A percentile compares a stretch with the other conserved stretches of the same genome.
phyloP scores from a whole-genome alignment of 2,888 invertebrate species.

The Lasioglossum morio region DNA sequence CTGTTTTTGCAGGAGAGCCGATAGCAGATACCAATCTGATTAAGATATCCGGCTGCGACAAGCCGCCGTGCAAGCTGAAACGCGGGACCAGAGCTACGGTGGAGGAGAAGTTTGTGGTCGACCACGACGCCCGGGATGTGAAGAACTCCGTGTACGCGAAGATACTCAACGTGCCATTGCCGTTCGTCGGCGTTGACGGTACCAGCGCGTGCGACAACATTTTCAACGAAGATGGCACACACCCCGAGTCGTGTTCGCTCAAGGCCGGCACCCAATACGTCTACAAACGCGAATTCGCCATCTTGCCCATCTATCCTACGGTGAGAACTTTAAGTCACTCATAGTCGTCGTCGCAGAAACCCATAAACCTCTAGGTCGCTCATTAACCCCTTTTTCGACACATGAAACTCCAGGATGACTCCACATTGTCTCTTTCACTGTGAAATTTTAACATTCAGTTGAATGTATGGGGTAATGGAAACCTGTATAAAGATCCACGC shows the following conservation, averaged over 20 bases:
- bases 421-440: no score
- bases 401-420: no score
- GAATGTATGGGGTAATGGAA: no score
- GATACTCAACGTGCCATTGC: constrained; percentile 88
- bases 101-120: constrained; percentile 87
- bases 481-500: no score
- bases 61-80: constrained; percentile 88
- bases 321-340: constrained; percentile 78
- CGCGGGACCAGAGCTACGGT: constrained; percentile 87
- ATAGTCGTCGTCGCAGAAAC: neutral
- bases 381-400: no score
- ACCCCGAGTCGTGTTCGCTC: constrained; percentile 88
- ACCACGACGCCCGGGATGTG: constrained; percentile 86
- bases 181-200: constrained; percentile 92
- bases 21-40: constrained; percentile 45
- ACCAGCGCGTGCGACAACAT: constrained; percentile 89
- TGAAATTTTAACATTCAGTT: no score
- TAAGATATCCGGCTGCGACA: constrained; percentile 87
- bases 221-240: constrained; percentile 86
- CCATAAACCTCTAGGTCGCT: neutral
- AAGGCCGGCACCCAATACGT: constrained; percentile 88
- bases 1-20: constrained; percentile 24
- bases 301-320: constrained; percentile 86
- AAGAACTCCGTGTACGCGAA: constrained; percentile 88
- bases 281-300: constrained; percentile 88